Base-by-base conservation (phyloP, 2,888 invertebrate species). In the Dolichopus griseipennis region DNA sequence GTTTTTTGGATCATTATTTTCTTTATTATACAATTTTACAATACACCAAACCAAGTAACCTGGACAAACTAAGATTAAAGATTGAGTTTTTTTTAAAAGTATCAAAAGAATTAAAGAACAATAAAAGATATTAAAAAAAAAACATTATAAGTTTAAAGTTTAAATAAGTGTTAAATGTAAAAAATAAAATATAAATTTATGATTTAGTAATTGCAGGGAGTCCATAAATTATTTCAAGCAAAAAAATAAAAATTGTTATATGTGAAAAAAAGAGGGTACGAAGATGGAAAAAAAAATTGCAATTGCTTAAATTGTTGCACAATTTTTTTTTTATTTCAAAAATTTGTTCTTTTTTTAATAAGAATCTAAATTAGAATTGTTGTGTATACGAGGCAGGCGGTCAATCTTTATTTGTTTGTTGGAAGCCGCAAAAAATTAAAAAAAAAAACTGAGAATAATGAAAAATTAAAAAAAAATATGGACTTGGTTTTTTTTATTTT, bases 201-300 rank as follows among this genome's bases (percentile, higher is more conserved):
- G 52, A 52, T 52, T 52, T 52, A 52, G 52, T 52, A 52, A 52
- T 52, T 52, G 52, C 18, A 52, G 52, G 52, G 52, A 52, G 52
- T 52, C 52, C 18, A 52, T 52, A 52, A 52, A 52, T 52, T 52
- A 52, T 52, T 12, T n/a, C 1, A 12, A 52, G 15, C 15, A 52
- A 52, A 52, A 43, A 52, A 52, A 52, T 18, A 52, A n/a, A n/a
- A 27, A 27, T 27, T 4, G n/a, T 4, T 27, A 27, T n/a, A 27
- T 27, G 27, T 27, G 27, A 27, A 27, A 27, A n/a, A 27, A 27
- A 27, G 27, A n/a, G 27, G 27, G 27, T 27, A 27, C 2, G 15
- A 52, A 52, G 15, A 52, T 1, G 18, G 6, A 52, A 52, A 52
- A 12, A 12, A 52, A 18, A 52, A 52, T 52, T 52, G 52, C 52